These are phyloP conservation scores for Hippoglossus stenolepis DNA, from an alignment of 2,113 vertebrate species.

Conservation along the genomic window DNA sequence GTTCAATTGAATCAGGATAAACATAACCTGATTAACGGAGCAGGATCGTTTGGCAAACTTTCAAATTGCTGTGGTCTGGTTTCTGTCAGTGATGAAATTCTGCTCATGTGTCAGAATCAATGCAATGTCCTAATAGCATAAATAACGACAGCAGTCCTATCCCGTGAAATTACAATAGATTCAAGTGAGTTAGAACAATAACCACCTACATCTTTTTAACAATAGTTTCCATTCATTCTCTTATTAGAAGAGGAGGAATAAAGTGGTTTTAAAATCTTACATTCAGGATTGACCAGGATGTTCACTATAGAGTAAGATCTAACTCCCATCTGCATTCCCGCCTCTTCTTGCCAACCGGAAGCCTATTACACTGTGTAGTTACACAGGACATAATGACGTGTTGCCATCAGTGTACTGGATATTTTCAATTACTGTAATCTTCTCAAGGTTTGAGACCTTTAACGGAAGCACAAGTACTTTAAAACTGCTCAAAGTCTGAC, in stretches of 20 bases:
- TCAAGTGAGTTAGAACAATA: background rate
- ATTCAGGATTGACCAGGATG: background rate
- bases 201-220: background rate
- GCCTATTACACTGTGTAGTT: background rate
- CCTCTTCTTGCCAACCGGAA: background rate
- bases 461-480: background rate
- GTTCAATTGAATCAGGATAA: constrained; percentile 36
- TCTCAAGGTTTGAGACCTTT: constrained; percentile 10
- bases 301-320: no score
- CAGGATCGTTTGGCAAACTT: constrained; percentile 28
- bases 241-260: background rate
- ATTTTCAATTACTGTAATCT: constrained; percentile 6
- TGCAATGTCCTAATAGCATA: background rate
- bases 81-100: constrained; percentile 20
- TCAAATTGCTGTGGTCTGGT: constrained; percentile 16
- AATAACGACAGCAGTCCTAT: background rate
- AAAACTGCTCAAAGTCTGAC: background rate
- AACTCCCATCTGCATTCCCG: no score
- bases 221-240: background rate
- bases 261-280: background rate
- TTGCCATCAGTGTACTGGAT: background rate
- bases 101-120: background rate
- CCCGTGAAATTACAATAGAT: background rate
- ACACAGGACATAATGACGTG: background rate
- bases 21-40: constrained; percentile 55